Evolutionary conservation across 2,888 invertebrate genomes (phyloP), one percentile per base, ranked within the genome.

Genomic region (Blastobasis lacticolella): DNA sequence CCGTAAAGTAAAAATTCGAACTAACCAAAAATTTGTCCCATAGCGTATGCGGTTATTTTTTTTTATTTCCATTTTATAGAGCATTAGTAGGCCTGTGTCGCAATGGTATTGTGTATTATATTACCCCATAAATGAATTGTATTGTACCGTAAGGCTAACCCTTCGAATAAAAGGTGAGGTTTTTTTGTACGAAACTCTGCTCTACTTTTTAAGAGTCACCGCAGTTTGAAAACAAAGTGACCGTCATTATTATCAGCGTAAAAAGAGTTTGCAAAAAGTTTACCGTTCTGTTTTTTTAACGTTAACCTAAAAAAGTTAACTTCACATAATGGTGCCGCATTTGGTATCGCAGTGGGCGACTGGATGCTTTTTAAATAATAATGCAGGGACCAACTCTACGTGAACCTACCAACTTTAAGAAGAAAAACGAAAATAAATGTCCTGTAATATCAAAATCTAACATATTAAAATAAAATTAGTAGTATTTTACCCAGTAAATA

Each of bases 151-250:
- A 64, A 57, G 54, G 56, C 44, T 69, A 82, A 81, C 81, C 84
- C 85, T 81, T 84, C 78, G 56, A 56, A 46, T 60, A 62, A 70
- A 77, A 73, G 64, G 62, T 62, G 59, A 61, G 59, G 63, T 64
- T 71, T 73, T 77, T 71, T 71, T 70, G 68, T 63, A 59, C 61
- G 41, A 65, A 36, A 82, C 86, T 84, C 84, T 86, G 81, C 84
- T 81, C 80, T 61, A 81, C 59, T 86, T 87, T 85, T 86, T 81
- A 71, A 65, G 56, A 58, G 62, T 69, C 61, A 85, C 87, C 87
- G 67, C 87, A 85, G 76, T 78, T 71, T 70, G 64, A 62, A 73
- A 84, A 87, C 83, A 86, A 77, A 67, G 72, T 72, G 65, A 59
- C 64, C 67, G 62, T 69, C 69, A 70, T 79, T 71, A 79, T 71